phyloP scores from a whole-genome alignment of 1,140 invertebrate genomes.

The Lordiphosa collinella region DNA sequence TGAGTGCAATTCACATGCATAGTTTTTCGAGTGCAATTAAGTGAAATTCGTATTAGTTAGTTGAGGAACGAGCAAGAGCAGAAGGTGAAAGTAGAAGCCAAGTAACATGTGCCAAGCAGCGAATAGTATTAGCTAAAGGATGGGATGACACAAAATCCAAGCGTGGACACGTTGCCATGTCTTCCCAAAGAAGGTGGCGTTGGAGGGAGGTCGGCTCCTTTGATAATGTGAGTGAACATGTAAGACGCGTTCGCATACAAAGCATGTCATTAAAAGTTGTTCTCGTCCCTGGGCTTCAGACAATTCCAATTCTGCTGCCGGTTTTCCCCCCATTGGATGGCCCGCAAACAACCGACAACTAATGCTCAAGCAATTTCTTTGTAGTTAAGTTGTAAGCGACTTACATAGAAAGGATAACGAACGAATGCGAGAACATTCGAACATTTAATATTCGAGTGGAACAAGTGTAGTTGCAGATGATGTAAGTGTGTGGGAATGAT shows the following conservation, averaged over 20 bases:
- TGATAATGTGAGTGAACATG: constrained; percentile 69
- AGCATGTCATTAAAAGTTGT: constrained; percentile 71
- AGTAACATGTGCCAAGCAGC: constrained; percentile 42
- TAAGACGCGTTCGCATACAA: constrained; percentile 68
- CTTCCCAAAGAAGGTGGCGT: background rate
- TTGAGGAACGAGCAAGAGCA: constrained; percentile 2
- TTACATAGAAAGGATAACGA: constrained; percentile 1
- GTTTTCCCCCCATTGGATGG: constrained; percentile 13
- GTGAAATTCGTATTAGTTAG: constrained; percentile 73
- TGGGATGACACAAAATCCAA: constrained; percentile 44
- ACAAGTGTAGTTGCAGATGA: too few species aligned
- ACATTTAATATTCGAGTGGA: too few species aligned
- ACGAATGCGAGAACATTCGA: too few species aligned
- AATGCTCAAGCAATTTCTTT: constrained; percentile 42
- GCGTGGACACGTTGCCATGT: constrained; percentile 57
- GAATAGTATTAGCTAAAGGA: constrained; percentile 57
- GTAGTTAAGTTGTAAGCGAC: constrained; percentile 15
- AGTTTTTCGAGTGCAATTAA: constrained; percentile 74
- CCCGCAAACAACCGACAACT: constrained; percentile 24
- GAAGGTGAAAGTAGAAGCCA: background rate
- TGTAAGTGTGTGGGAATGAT: too few species aligned
- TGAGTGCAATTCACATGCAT: constrained; percentile 72
- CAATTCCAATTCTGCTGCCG: background rate
- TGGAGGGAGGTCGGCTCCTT: constrained; percentile 24
- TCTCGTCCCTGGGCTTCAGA: background rate